Conservation (phyloP, 2,888 invertebrate genomes). For the Lasioglossum zephyrum region DNA sequence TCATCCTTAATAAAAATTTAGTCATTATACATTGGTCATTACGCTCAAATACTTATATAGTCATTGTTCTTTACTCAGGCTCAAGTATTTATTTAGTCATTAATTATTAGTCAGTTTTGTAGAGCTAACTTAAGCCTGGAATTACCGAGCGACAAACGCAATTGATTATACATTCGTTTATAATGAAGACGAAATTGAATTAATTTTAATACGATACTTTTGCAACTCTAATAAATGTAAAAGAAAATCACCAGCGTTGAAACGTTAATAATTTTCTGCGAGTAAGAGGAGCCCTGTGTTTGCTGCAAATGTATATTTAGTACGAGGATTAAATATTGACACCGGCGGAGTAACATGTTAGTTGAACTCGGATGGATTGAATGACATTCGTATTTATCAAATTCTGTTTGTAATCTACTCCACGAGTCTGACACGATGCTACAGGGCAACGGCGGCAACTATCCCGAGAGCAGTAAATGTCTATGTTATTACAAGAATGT, state of each 20-base stretch:
- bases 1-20: no score
- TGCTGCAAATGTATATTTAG: not conserved
- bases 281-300: not conserved
- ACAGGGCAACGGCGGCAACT: not conserved
- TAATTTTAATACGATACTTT: not conserved
- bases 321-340: not conserved
- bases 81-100: no score
- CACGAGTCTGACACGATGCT: not conserved
- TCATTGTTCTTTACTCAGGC: no score
- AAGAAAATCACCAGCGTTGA: not conserved
- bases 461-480: not conserved
- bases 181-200: not conserved
- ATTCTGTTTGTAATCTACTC: not conserved
- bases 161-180: not conserved
- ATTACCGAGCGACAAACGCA: not conserved
- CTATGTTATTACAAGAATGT: not conserved
- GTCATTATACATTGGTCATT: no score
- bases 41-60: no score
- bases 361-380: not conserved
- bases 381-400: constrained; percentile 3
- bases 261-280: not conserved
- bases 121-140: no score
- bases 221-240: not conserved
- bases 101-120: no score
- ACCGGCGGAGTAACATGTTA: not conserved